A percentile compares a stretch with the other conserved stretches of the same genome.
Conservation (phyloP, 2,797 vertebrate genomes). For the Silurus aristotelis region DNA sequence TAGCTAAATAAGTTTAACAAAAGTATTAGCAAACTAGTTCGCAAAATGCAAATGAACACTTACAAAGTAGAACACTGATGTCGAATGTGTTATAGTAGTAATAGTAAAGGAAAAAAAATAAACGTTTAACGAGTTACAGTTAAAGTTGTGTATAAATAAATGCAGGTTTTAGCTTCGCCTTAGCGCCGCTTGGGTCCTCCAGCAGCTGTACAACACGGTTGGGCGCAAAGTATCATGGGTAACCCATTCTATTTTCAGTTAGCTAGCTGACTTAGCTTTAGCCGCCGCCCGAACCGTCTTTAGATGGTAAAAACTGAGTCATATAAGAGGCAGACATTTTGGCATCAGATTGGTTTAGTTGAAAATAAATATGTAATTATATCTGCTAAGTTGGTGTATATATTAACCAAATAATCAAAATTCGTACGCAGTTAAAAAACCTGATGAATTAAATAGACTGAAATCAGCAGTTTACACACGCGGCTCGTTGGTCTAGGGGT, state of each 20-base stretch:
- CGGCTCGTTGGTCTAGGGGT: constrained; percentile 83
- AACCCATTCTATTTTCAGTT: constrained; percentile 10
- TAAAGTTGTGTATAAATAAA: neutral
- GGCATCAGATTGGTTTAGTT: neutral
- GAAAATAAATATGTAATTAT: neutral
- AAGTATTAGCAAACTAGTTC: neutral
- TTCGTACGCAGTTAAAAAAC: no score
- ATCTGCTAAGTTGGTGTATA: neutral
- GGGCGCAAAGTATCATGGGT: constrained; percentile 21
- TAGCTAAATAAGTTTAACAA: constrained; percentile 3
- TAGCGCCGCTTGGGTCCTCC: no score
- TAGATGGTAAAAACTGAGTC: neutral
- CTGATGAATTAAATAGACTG: neutral
- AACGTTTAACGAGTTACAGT: neutral
- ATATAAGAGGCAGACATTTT: no score
- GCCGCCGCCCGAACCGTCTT: neutral
- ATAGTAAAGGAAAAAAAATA: neutral
- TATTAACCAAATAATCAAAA: no score
- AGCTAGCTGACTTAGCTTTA: constrained; percentile 10
- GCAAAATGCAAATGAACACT: neutral
- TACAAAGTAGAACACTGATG: neutral
- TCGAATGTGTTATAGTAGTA: neutral
- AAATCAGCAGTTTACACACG: constrained; percentile 41
- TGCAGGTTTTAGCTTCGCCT: neutral
- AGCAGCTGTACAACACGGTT: constrained; percentile 19